Percentiles rank a stretch among this genome's conserved stretches.
Conservation (phyloP, 2,888 invertebrate species). For the Anarsia innoxiella region DNA sequence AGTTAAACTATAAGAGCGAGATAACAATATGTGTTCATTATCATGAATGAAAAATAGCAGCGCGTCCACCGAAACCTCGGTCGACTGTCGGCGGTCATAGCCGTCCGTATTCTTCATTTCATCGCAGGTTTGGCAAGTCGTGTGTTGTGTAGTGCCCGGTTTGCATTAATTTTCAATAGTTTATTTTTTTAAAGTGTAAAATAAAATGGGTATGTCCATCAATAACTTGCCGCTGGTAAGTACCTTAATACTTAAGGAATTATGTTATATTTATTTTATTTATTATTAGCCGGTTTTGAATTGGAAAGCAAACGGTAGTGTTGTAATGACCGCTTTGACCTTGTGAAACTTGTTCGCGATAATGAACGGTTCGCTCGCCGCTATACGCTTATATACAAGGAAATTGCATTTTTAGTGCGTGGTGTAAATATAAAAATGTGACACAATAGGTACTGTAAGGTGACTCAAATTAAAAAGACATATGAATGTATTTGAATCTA, state of each 20-base stretch:
- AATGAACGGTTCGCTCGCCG: constrained; percentile 49
- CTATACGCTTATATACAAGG: constrained; percentile 36
- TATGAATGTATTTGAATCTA: no score
- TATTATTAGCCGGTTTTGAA: constrained; percentile 43
- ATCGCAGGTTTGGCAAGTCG: constrained; percentile 58
- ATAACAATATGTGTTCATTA: constrained; percentile 48
- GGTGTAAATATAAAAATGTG: no score
- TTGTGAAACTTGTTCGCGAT: constrained; percentile 71
- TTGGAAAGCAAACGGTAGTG: constrained; percentile 69
- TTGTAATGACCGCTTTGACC: constrained; percentile 75
- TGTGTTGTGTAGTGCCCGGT: constrained; percentile 40
- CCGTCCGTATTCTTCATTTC: constrained; percentile 59
- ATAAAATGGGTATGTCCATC: constrained; percentile 62
- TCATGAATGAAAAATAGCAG: constrained; percentile 67
- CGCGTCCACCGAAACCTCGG: constrained; percentile 43
- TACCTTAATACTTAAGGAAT: constrained; percentile 13
- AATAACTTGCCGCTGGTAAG: constrained; percentile 65
- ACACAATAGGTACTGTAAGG: no score
- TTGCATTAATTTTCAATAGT: constrained; percentile 26
- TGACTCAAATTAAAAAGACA: no score
- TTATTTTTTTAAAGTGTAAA: constrained; percentile 17
- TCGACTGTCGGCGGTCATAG: constrained; percentile 28
- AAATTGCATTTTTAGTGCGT: constrained; percentile 37
- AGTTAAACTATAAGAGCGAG: constrained; percentile 38
- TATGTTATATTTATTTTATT: constrained; percentile 18